These are phyloP conservation scores for Elachura formosa DNA, from an alignment of 2,113 vertebrate species.

Conservation along the genomic window DNA sequence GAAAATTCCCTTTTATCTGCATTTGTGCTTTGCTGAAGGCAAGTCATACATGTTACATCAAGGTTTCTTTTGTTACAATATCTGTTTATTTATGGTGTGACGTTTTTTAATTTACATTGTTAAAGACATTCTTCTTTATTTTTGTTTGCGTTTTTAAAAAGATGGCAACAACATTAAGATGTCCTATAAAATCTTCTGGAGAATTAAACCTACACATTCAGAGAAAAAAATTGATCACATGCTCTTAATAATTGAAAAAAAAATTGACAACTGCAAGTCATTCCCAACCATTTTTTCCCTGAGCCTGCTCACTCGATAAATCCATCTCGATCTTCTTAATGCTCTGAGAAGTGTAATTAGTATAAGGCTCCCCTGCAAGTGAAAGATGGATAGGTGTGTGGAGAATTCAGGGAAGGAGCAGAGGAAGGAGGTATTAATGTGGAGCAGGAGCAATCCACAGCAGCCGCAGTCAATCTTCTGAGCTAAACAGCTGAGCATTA, in stretches of 20 bases:
- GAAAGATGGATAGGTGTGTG: background rate
- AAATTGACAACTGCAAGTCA: background rate
- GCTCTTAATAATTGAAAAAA: background rate
- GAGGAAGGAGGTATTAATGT: background rate
- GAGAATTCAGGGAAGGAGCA: background rate
- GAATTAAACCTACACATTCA: background rate
- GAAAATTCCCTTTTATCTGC: background rate
- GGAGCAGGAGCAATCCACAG: background rate
- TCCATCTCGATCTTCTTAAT: conserved; percentile 13
- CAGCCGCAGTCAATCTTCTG: background rate
- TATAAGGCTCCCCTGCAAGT: background rate
- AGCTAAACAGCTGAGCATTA: background rate
- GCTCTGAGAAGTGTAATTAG: conserved; percentile 35
- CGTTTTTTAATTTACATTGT: background rate
- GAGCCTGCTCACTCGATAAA: background rate
- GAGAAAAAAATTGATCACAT: background rate
- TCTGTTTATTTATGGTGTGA: background rate
- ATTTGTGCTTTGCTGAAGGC: background rate
- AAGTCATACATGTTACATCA: background rate
- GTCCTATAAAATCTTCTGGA: background rate
- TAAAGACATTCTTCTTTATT: background rate
- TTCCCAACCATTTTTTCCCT: background rate
- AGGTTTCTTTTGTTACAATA: background rate
- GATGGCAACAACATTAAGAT: background rate
- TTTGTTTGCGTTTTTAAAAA: background rate